Percentiles rank a stretch among this genome's conserved stretches.
Conservation (phyloP, 2,888 invertebrate species). For the Melanostoma mellinum region DNA sequence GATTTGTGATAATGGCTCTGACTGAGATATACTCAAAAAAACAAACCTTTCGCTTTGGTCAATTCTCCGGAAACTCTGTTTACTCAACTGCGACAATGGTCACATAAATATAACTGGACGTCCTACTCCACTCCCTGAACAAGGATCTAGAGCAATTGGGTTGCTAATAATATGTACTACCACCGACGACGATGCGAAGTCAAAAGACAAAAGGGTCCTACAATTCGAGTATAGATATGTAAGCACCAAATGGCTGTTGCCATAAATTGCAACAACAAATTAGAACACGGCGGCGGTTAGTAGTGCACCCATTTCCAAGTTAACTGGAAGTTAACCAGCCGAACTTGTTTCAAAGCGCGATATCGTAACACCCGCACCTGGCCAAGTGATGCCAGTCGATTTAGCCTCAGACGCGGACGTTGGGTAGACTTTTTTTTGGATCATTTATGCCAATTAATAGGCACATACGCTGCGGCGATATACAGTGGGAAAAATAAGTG, state of each 20-base stretch:
- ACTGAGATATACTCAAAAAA: background rate
- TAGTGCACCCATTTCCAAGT: conserved; percentile 49
- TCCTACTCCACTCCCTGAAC: conserved; percentile 34
- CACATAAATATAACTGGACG: conserved; percentile 12
- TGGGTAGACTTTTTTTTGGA: conserved; percentile 57
- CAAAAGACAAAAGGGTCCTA: conserved; percentile 70
- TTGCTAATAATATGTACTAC: background rate
- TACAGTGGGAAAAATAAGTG: background rate
- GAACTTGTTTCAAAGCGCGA: conserved; percentile 70
- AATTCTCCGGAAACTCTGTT: conserved; percentile 65
- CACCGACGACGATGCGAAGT: conserved; percentile 31
- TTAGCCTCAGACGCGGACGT: conserved; percentile 64
- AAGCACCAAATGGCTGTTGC: conserved; percentile 46
- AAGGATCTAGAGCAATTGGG: conserved; percentile 34
- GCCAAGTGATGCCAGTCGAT: conserved; percentile 61
- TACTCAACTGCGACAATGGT: conserved; percentile 70
- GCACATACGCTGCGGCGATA: conserved; percentile 56
- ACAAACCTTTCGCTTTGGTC: conserved; percentile 70
- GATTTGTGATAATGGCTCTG: conserved; percentile 67
- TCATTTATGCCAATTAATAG: conserved; percentile 73
- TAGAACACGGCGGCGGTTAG: conserved; percentile 64
- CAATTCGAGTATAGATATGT: conserved; percentile 13
- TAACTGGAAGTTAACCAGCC: conserved; percentile 62
- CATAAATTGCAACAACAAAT: conserved; percentile 73
- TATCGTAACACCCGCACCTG: conserved; percentile 73